A percentile compares a stretch with the other conserved stretches of the same genome.
Evolutionary conservation across 2,113 vertebrate genomes (phyloP).

Genomic region (Eudyptes chrysolophus): DNA sequence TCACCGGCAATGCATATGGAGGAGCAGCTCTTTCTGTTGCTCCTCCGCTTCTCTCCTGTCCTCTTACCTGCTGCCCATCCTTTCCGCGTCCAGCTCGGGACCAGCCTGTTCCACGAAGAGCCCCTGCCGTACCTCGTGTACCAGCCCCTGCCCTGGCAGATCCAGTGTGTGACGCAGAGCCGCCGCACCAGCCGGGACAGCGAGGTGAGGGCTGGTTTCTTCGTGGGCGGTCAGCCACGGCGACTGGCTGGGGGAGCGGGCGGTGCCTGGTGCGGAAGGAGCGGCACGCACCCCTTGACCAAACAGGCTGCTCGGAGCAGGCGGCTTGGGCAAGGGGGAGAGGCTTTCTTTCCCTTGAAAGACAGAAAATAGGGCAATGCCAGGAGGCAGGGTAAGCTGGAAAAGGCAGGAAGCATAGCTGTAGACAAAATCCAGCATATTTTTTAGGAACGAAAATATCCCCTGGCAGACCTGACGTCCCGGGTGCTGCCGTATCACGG

Average conservation of each 20-base stretch:
- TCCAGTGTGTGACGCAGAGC: constrained; percentile 83
- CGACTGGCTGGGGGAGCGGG: accelerated
- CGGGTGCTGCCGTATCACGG: accelerated
- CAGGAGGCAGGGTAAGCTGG: not conserved
- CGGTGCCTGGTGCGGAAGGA: not conserved
- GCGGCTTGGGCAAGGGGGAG: not conserved
- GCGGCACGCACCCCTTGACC: not conserved
- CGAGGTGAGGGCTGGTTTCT: constrained; percentile 64
- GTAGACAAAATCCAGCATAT: not conserved
- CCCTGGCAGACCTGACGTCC: not conserved
- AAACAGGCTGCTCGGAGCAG: not conserved
- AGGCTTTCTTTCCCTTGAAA: not conserved
- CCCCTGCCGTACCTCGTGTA: constrained; percentile 82
- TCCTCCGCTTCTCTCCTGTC: not conserved
- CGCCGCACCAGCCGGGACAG: constrained; percentile 79
- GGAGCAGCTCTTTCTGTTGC: not conserved
- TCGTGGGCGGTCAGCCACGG: accelerated
- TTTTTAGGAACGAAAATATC: not conserved
- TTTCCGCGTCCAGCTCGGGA: constrained; percentile 66
- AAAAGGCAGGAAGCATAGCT: not conserved
- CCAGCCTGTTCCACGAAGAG: constrained; percentile 70
- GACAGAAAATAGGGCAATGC: not conserved
- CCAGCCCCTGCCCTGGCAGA: constrained; percentile 87
- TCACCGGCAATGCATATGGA: accelerated
- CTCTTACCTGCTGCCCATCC: not conserved